Evolutionary conservation across 2,888 invertebrate genomes (phyloP).

Genomic region (Tetragnatha montana): DNA sequence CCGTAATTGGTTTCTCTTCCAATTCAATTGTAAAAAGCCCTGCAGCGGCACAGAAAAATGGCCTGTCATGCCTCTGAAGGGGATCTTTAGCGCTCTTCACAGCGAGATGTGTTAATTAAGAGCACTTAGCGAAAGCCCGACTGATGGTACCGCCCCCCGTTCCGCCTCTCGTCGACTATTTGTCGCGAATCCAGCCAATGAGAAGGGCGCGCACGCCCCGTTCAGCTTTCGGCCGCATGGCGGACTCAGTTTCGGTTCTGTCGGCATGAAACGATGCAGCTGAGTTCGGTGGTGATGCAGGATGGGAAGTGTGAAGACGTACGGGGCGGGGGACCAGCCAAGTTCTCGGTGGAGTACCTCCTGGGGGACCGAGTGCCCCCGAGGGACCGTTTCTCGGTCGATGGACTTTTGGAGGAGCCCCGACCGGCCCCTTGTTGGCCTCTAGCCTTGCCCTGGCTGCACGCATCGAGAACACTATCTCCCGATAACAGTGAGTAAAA

Average conservation of each 20-base stretch:
- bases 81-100: slow-evolving; percentile 37
- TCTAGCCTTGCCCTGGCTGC: slow-evolving; percentile 55
- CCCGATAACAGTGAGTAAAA: slow-evolving; percentile 52
- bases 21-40: background rate
- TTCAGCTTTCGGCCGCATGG: background rate
- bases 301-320: slow-evolving; percentile 21
- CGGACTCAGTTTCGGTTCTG: slow-evolving; percentile 29
- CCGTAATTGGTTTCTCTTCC: slow-evolving; percentile 36
- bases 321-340: slow-evolving; percentile 17
- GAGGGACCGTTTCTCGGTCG: slow-evolving; percentile 48
- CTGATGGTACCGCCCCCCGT: slow-evolving; percentile 5
- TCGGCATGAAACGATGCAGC: slow-evolving; percentile 34
- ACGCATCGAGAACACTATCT: slow-evolving; percentile 51
- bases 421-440: slow-evolving; percentile 53
- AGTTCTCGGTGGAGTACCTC: slow-evolving; percentile 61
- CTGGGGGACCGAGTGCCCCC: slow-evolving; percentile 39
- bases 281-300: slow-evolving; percentile 50
- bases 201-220: background rate
- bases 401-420: slow-evolving; percentile 56
- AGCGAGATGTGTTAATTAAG: slow-evolving; percentile 61
- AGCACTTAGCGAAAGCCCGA: slow-evolving; percentile 31
- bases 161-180: slow-evolving; percentile 39
- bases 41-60: slow-evolving; percentile 32
- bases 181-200: slow-evolving; percentile 21
- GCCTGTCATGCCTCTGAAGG: slow-evolving; percentile 44